These are phyloP conservation scores for Rhyacophila brunnea DNA, from an alignment of 1,140 invertebrate genomes.

Conservation along the genomic window DNA sequence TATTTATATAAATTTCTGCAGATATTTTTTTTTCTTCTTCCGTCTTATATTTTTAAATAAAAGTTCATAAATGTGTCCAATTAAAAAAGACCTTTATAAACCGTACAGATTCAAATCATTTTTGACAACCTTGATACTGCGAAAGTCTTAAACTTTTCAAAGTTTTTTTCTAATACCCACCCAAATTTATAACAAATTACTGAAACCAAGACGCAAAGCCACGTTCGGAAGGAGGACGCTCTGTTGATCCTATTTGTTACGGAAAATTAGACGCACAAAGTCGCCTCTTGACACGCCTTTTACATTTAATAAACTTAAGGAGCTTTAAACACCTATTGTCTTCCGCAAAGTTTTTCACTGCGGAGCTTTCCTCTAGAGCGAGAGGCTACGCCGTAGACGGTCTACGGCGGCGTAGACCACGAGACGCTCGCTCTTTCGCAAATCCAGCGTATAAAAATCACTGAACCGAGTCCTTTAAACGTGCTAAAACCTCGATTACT, in stretches of 20 bases:
- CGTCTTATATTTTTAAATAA: no score
- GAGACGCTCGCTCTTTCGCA: conserved; percentile 9
- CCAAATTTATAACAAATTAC: no score
- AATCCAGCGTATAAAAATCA: conserved; percentile 34
- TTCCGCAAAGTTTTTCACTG: conserved; percentile 12
- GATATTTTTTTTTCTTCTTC: no score
- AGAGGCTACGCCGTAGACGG: not conserved
- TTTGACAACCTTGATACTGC: no score
- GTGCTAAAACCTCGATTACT: conserved; percentile 34
- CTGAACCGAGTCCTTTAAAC: conserved; percentile 33
- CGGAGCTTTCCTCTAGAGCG: not conserved
- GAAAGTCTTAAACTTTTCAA: no score
- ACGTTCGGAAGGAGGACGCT: not conserved
- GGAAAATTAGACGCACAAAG: conserved; percentile 19
- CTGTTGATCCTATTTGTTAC: conserved; percentile 28
- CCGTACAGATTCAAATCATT: no score
- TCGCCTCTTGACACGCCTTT: conserved; percentile 25
- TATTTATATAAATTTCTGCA: no score
- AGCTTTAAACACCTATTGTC: conserved; percentile 27
- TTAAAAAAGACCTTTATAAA: no score
- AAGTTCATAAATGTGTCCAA: no score
- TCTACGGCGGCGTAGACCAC: no score
- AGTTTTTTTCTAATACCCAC: no score
- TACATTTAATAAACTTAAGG: conserved; percentile 32
- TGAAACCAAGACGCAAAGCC: no score